Evolutionary conservation across 1,140 invertebrate species (phyloP), one percentile per base, ranked within the genome.

Genomic region (Scaptomyza graminum): DNA sequence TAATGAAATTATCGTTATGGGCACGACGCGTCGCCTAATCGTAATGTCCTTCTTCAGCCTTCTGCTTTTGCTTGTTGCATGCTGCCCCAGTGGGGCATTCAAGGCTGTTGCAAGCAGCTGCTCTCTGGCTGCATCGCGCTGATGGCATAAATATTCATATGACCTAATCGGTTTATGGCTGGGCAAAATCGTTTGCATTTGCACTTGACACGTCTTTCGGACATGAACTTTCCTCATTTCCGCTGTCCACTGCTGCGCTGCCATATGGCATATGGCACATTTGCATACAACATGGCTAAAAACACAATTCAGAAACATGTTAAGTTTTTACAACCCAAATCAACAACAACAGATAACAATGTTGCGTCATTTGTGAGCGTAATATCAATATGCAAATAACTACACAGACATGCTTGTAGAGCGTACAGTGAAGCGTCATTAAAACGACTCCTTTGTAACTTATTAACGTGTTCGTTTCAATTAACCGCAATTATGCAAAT

Each of bases 101-200:
- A 28, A 56, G 18, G 12, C 8, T 11, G 22, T 15, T 41, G 55
- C 12, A 28, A 44, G 65, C 28, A 50, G 50, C 39, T 54, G 13
- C 46, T 65, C 31, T 34, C 31, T 9, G 31, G 7, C 8, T 34
- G 25, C 16, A 61, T 74, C 62, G 55, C 69, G 57, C 44, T 60
- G 44, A 49, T 43, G 16, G 63, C 83, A 88, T 88, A 79, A 88
- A 88, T 88, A 88, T 88, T 87, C 83, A 88, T 88, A 66, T 64
- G 72, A 67, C 59, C 72, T 88, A 88, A 88, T 88, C 83, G 79
- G 83, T 88, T 88, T 88, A 88, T 76, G 83, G 63, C 64, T 67
- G 59, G 31, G 52, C 25, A 66, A 76, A 76, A 88, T 71, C 64
- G 68, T 68, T 62, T 61, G 76, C 79, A 79, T 69, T 62, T 57